These are phyloP conservation scores for Indicator maculatus DNA, from an alignment of 2,113 vertebrate species.

Conservation along the genomic window DNA sequence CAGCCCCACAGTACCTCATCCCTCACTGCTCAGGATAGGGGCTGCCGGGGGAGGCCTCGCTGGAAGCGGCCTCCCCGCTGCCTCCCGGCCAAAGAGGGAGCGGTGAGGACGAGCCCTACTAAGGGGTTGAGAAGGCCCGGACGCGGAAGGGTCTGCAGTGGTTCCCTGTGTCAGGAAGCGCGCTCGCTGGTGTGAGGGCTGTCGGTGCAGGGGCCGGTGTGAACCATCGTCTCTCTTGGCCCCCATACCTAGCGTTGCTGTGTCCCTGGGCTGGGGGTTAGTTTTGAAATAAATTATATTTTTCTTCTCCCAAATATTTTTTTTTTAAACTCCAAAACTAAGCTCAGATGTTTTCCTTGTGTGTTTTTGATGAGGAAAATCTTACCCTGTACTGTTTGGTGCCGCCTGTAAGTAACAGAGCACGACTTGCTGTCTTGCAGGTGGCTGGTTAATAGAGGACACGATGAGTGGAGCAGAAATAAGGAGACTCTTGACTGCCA, in stretches of 20 bases:
- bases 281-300: background rate
- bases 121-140: background rate
- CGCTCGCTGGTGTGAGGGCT: no score
- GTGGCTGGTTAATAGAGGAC: background rate
- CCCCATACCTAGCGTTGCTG: no score
- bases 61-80: background rate
- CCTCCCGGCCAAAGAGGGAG: background rate
- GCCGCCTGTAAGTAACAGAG: background rate
- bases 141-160: background rate
- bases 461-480: slow-evolving; percentile 88
- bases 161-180: background rate
- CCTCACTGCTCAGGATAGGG: accelerated
- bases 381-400: accelerated
- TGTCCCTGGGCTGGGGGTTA: background rate
- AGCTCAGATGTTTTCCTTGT: accelerated
- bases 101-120: background rate
- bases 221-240: no score
- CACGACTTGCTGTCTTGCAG: slow-evolving; percentile 41
- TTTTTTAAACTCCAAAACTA: accelerated
- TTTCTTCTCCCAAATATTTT: background rate
- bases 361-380: accelerated
- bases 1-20: accelerated
- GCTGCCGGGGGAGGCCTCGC: background rate
- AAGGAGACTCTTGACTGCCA: slow-evolving; percentile 82
- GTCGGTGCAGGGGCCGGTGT: background rate